Base-by-base conservation (phyloP, 2,113 vertebrate genomes). In the Albula goreensis region DNA sequence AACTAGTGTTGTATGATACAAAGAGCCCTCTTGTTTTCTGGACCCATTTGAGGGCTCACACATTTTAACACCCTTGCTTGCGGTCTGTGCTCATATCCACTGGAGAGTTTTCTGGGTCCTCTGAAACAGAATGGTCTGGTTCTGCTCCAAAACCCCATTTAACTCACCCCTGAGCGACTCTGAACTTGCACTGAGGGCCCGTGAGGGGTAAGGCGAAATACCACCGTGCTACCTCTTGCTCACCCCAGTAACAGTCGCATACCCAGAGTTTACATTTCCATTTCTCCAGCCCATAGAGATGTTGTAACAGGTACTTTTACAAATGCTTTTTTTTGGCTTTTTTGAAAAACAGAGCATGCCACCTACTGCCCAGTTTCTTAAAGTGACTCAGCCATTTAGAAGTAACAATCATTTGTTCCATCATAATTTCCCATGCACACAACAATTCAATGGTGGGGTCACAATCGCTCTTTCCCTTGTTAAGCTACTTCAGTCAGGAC, bases 241-340 rank as follows among this genome's bases (percentile, higher is more conserved):
- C 60, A 66, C 60, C 60, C 60, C 19, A 66, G 60, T 66, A 66
- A 66, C 60, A 66, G 56, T 15, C 56, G 17, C 56, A 60, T 15
- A 66, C 60, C 60, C 60, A 19, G 60, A 74, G 7, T 31, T 74
- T 74, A 31, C 70, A 31, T 25, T 74, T 31, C 70, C 70, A 74
- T 31, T 77, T 17, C 66, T 84, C 66, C 12, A 84, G 70, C 49
- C 70, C 25, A 9, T 25, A 56, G 66, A 84, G 66, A 84, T 66
- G 70, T 56, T 52, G n/a, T 15, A 52, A 17, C 83, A 53, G 70
- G 51, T 41, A 84, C 12, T n/a, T n/a, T n/a, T 51, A 22, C 22
- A 41, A 66, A 77, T 84, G 63, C 49, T 41, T 51, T 84, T 84
- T 50, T 50, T 50, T 80, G 66, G 22, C 19, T n/a, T 78, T 66